Percentiles rank a stretch among this genome's conserved stretches.
phyloP scores from a whole-genome alignment of 2,113 vertebrate species.

The Edolisoma coerulescens region DNA sequence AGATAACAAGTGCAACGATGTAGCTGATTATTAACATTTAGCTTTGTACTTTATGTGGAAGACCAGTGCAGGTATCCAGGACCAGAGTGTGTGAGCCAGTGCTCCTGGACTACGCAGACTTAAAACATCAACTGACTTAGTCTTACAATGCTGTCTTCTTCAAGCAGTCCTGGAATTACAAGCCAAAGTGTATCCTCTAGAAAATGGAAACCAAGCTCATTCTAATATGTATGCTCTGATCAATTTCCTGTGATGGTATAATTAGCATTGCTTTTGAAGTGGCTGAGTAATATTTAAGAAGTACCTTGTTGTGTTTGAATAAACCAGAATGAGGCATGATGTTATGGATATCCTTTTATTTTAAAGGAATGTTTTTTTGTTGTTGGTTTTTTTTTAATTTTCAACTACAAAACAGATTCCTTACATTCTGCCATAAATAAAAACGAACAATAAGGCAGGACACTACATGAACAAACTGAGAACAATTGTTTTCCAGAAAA shows the following conservation, averaged over 20 bases:
- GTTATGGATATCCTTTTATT: slow-evolving; percentile 83
- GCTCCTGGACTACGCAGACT: neutral
- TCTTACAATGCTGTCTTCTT: neutral
- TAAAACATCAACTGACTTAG: neutral
- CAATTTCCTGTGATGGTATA: slow-evolving; percentile 32
- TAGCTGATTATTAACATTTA: neutral
- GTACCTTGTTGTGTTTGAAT: slow-evolving; percentile 39
- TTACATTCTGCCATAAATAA: slow-evolving; percentile 84
- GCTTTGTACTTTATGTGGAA: neutral
- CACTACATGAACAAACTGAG: slow-evolving; percentile 84
- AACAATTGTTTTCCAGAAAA: slow-evolving; percentile 78
- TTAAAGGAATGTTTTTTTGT: slow-evolving; percentile 75
- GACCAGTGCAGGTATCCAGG: neutral
- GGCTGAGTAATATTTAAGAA: slow-evolving; percentile 29
- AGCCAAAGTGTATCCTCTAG: neutral
- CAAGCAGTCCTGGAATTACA: neutral
- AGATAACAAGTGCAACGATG: neutral
- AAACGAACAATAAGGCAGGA: slow-evolving; percentile 78
- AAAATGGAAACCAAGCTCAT: neutral
- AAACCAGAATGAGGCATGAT: slow-evolving; percentile 34
- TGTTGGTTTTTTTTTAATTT: slow-evolving; percentile 60
- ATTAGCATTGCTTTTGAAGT: slow-evolving; percentile 27
- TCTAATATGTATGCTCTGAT: slow-evolving; percentile 12
- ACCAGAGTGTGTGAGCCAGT: neutral
- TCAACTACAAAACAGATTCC: slow-evolving; percentile 84